Conservation (phyloP, 2,797 vertebrate genomes). For the Agapornis canus region DNA sequence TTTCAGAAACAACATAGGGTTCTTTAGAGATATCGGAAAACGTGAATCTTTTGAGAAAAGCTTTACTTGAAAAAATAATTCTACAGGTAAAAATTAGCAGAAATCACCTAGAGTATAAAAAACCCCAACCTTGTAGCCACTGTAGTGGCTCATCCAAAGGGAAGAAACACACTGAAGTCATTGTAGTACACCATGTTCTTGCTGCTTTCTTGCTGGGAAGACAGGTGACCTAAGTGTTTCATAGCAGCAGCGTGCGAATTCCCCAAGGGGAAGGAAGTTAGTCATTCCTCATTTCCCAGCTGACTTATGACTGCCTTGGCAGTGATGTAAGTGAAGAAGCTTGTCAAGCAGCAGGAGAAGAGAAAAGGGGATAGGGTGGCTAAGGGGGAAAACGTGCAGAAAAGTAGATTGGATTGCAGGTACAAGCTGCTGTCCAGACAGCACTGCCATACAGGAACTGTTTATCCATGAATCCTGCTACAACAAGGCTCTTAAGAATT, state of each 20-base stretch:
- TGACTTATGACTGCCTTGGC: background rate
- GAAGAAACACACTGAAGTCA: background rate
- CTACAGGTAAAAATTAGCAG: background rate
- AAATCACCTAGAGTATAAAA: background rate
- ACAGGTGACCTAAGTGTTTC: background rate
- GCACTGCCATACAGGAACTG: rapidly evolving
- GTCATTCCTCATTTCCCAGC: slow-evolving; percentile 5
- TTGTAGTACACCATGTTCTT: background rate
- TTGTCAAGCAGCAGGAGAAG: background rate
- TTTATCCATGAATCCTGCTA: background rate
- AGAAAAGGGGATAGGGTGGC: background rate
- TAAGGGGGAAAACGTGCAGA: background rate
- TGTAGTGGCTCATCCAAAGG: background rate
- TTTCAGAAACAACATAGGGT: background rate
- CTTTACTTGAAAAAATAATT: background rate
- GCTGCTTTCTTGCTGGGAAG: background rate
- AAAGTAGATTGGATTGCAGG: background rate
- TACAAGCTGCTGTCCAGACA: background rate
- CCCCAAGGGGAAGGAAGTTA: slow-evolving; percentile 45
- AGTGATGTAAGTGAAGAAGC: background rate
- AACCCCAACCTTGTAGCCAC: rapidly evolving
- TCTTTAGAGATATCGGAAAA: background rate
- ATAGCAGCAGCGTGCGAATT: background rate
- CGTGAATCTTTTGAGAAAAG: background rate
- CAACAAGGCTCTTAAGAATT: background rate